Conservation (phyloP, 2,888 invertebrate species). For the Mythimna pallens region DNA sequence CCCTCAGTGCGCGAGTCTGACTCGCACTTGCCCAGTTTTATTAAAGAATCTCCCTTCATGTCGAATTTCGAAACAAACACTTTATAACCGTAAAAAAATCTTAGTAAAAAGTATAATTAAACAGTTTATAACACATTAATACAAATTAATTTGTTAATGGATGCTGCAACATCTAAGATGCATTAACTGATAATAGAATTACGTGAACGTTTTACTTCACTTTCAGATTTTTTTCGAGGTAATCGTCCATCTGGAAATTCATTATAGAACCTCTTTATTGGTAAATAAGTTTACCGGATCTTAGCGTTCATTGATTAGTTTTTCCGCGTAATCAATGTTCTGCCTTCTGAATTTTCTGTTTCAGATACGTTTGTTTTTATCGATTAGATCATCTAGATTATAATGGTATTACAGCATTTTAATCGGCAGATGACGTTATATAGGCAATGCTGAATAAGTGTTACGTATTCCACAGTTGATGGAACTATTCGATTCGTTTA, state of each 20-base stretch:
- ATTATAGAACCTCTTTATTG: constrained; percentile 46
- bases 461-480: neutral
- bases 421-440: neutral
- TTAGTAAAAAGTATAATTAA: constrained; percentile 33
- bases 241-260: constrained; percentile 45
- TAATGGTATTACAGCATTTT: constrained; percentile 5
- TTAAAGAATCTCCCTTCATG: constrained; percentile 23
- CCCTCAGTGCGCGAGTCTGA: too few relatives aligned
- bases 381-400: constrained; percentile 48
- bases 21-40: too few relatives aligned
- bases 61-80: constrained; percentile 31
- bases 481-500: neutral
- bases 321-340: constrained; percentile 46
- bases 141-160: constrained; percentile 31
- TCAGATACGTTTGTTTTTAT: constrained; percentile 22
- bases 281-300: constrained; percentile 34
- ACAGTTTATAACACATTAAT: constrained; percentile 34
- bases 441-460: neutral
- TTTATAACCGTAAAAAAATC: constrained; percentile 20
- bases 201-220: constrained; percentile 45
- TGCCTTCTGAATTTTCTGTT: constrained; percentile 25
- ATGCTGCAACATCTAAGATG: constrained; percentile 40
- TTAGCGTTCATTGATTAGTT: constrained; percentile 37
- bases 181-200: constrained; percentile 43
- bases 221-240: constrained; percentile 45